Conservation (phyloP, 2,888 invertebrate species). For the Hetaerina titia region DNA sequence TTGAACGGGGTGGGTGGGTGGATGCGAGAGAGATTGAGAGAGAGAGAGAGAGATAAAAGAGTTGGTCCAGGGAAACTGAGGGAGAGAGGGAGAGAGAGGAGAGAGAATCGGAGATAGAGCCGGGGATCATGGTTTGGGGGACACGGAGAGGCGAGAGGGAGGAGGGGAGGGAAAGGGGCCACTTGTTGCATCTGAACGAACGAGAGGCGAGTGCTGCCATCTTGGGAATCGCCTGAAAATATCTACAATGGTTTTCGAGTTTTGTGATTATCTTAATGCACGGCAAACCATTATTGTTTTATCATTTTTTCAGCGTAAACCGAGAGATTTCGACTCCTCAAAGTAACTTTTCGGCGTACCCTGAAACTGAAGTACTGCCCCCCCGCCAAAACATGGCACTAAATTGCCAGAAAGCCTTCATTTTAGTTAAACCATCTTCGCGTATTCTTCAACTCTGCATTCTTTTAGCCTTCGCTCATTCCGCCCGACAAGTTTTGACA, state of each 20-base stretch:
- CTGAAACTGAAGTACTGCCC: neutral
- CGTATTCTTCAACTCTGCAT: too few relatives aligned
- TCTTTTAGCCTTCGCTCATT: too few relatives aligned
- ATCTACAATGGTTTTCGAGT: neutral
- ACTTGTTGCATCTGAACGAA: constrained; percentile 26
- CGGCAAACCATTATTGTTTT: too few relatives aligned
- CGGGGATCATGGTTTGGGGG: neutral
- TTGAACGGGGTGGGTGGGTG: neutral
- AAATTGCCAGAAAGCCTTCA: neutral
- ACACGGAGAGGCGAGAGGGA: neutral
- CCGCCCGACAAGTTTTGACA: too few relatives aligned
- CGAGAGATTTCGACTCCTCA: neutral
- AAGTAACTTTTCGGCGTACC: neutral
- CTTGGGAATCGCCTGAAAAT: neutral
- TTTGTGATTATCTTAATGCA: too few relatives aligned
- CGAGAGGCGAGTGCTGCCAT: constrained; percentile 31
- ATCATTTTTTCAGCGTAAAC: too few relatives aligned
- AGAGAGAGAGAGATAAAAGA: neutral
- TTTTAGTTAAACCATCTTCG: too few relatives aligned
- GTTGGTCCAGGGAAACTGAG: neutral
- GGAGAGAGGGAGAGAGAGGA: neutral
- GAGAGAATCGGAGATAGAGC: neutral
- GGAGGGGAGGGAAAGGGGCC: neutral
- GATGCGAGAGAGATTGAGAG: neutral
- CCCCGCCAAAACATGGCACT: neutral